Evolutionary conservation across 2,888 invertebrate genomes (phyloP).

Genomic region (Eristalis intricaria): DNA sequence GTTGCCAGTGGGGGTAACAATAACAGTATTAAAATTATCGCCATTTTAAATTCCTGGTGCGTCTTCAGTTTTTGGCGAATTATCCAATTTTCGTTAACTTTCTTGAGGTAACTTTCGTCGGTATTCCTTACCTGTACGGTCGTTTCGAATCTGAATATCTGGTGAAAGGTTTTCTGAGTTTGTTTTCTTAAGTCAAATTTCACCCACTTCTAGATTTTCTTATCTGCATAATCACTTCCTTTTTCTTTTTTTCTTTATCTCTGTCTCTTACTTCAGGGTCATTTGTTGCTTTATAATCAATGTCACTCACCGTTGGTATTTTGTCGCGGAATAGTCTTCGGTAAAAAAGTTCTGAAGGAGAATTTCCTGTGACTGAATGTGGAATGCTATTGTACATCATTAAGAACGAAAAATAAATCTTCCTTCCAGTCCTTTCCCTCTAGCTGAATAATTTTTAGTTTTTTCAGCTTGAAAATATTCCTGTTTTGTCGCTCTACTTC

Average conservation of each 20-base stretch:
- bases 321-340: constrained; percentile 35
- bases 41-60: no score
- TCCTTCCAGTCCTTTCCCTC: constrained; percentile 40
- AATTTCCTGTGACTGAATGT: constrained; percentile 43
- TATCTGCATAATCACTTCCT: constrained; percentile 31
- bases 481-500: no score
- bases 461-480: no score
- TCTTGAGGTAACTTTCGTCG: constrained; percentile 37
- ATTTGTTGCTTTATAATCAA: constrained; percentile 29
- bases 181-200: constrained; percentile 37
- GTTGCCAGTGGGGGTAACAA: no score
- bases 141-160: constrained; percentile 27
- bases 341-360: constrained; percentile 43
- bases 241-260: constrained; percentile 45
- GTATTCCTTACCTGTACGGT: constrained; percentile 22
- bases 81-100: constrained; percentile 19
- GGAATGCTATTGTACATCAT: constrained; percentile 54
- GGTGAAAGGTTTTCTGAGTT: constrained; percentile 33
- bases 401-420: constrained; percentile 25
- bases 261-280: constrained; percentile 33
- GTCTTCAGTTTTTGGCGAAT: no score
- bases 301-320: constrained; percentile 1
- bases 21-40: no score
- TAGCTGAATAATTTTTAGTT: constrained; percentile 54
- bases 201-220: constrained; percentile 29